Conservation (phyloP, 2,797 vertebrate genomes). For the Valencia hispanica region DNA sequence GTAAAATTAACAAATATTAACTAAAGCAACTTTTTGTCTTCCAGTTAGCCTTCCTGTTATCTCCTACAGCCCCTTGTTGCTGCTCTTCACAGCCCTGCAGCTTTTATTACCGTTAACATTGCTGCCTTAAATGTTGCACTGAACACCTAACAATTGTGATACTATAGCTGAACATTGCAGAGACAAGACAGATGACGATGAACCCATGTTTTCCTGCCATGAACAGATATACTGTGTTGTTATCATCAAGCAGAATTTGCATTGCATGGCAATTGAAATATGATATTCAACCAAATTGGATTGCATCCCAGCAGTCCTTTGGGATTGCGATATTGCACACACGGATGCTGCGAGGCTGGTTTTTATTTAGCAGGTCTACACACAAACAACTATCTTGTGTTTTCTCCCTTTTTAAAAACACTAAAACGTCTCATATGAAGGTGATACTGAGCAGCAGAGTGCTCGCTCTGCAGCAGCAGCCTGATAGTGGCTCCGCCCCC, state of each 20-base stretch:
- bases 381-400: not conserved
- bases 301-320: not conserved
- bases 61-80: not conserved
- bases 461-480: not conserved
- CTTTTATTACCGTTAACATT: too few relatives aligned
- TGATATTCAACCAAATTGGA: not conserved
- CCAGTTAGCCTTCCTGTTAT: not conserved
- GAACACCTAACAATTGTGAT: not conserved
- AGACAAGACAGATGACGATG: not conserved
- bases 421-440: not conserved
- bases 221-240: not conserved
- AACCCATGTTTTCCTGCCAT: too few relatives aligned
- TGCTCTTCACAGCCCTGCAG: not conserved
- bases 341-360: not conserved
- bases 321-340: too few relatives aligned
- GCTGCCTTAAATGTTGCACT: not conserved
- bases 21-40: not conserved
- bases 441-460: not conserved
- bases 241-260: not conserved
- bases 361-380: not conserved
- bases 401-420: not conserved
- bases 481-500: not conserved
- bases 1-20: not conserved
- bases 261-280: not conserved
- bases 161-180: not conserved